Evolutionary conservation across 2,113 vertebrate species (phyloP).

Genomic region (Hiodon tergisus): DNA sequence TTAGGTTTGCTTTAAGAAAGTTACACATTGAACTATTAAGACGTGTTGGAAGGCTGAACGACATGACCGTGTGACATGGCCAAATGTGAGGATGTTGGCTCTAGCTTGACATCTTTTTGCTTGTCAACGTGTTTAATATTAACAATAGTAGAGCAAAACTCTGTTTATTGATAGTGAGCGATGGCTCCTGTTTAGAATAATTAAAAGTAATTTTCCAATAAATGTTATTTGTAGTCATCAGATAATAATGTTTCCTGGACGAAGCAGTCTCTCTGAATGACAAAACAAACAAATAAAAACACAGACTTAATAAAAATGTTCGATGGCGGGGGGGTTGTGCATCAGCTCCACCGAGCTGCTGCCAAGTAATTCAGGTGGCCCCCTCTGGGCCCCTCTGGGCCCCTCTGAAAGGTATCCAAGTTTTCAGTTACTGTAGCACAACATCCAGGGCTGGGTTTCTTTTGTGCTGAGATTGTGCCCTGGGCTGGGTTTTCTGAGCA

Average conservation of each 20-base stretch:
- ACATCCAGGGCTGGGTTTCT: not conserved
- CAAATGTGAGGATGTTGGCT: not conserved
- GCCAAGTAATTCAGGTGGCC: constrained; percentile 36
- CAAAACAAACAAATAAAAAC: not conserved
- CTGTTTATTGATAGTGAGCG: not conserved
- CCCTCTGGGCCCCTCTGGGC: constrained; percentile 25
- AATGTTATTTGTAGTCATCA: constrained; percentile 29
- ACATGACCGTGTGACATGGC: not conserved
- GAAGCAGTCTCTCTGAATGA: constrained; percentile 41
- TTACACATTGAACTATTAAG: too few species aligned
- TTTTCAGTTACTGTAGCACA: not conserved
- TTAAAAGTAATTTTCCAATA: constrained; percentile 23
- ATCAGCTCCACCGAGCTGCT: constrained; percentile 31
- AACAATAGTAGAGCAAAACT: not conserved
- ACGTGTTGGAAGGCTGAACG: not conserved
- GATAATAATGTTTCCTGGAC: constrained; percentile 4
- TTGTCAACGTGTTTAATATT: not conserved
- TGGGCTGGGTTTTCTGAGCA: too few species aligned
- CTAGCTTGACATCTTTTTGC: not conserved
- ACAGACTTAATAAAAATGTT: constrained; percentile 41
- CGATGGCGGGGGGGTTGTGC: constrained; percentile 24
- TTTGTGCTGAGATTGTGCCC: not conserved
- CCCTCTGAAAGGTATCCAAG: not conserved
- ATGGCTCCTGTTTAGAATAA: constrained; percentile 18
- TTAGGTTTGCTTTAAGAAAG: too few species aligned